Evolutionary conservation across 2,113 vertebrate genomes (phyloP).

Genomic region (Isichthys henryi): DNA sequence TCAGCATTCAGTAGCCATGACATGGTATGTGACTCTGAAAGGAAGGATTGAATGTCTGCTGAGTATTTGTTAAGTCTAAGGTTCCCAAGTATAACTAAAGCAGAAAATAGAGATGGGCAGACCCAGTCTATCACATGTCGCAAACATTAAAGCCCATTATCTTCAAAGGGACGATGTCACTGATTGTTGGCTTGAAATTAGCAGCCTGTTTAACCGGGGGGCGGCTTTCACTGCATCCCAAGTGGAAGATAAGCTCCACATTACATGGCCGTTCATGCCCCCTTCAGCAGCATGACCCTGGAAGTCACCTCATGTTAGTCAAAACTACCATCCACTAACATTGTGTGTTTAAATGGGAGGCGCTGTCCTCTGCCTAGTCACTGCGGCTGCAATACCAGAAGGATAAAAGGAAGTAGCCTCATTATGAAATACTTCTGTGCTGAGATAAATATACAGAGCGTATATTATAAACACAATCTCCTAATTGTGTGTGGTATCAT

Average conservation of each 20-base stretch:
- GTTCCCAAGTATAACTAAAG: neutral
- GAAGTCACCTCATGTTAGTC: neutral
- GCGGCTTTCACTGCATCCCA: slow-evolving; percentile 22
- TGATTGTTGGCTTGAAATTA: neutral
- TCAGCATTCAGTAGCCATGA: neutral
- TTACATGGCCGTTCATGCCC: slow-evolving; percentile 12
- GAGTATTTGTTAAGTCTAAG: neutral
- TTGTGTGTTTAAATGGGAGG: neutral
- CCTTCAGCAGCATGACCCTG: slow-evolving; percentile 7
- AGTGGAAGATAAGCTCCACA: neutral
- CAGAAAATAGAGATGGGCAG: neutral
- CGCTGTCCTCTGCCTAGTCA: neutral
- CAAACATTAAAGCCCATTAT: neutral
- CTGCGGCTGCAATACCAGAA: slow-evolving; percentile 21
- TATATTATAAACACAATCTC: neutral
- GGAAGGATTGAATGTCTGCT: neutral
- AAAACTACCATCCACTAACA: neutral
- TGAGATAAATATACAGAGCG: slow-evolving; percentile 45
- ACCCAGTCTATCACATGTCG: neutral
- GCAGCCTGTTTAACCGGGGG: slow-evolving; percentile 5
- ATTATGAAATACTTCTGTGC: neutral
- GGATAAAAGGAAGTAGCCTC: slow-evolving; percentile 37
- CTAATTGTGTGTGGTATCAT: neutral
- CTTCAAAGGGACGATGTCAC: neutral
- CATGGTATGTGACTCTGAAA: neutral